Evolutionary conservation across 2,888 invertebrate species (phyloP).

Genomic region (Prostheceraeus crozeri): DNA sequence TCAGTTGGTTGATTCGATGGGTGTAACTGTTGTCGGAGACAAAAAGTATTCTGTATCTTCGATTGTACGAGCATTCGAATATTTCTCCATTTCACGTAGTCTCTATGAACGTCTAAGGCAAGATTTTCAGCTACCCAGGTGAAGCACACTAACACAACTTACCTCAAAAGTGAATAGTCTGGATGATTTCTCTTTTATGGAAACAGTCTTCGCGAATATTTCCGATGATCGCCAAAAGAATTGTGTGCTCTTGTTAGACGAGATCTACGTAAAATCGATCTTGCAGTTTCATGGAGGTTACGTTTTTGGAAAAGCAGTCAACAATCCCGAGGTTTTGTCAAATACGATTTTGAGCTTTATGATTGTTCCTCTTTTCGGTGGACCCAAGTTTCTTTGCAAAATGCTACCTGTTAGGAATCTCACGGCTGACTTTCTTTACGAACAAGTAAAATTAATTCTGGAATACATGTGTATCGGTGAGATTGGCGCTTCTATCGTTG

Average conservation of each 20-base stretch:
- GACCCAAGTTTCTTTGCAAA: slow-evolving; percentile 24
- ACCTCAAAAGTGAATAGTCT: not conserved
- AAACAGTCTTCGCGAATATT: no score
- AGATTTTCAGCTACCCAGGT: slow-evolving; percentile 18
- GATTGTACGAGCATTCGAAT: slow-evolving; percentile 12
- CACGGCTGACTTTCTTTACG: slow-evolving; percentile 23
- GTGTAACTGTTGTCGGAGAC: not conserved
- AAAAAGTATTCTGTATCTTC: not conserved
- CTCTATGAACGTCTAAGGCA: slow-evolving; percentile 2
- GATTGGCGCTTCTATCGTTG: not conserved
- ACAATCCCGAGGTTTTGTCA: slow-evolving; percentile 19
- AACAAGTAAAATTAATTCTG: no score
- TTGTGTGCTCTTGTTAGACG: slow-evolving; percentile 11
- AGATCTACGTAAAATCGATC: slow-evolving; percentile 19
- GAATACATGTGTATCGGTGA: slow-evolving; percentile 16
- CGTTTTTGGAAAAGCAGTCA: slow-evolving; percentile 27
- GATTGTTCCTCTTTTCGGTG: slow-evolving; percentile 21
- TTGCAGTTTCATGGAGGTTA: slow-evolving; percentile 15
- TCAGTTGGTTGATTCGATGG: slow-evolving; percentile 11
- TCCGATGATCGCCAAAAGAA: slow-evolving; percentile 16
- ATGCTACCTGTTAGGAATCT: slow-evolving; percentile 21
- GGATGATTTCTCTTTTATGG: no score
- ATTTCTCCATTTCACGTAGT: slow-evolving; percentile 11
- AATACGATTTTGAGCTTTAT: slow-evolving; percentile 17
- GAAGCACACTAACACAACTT: no score